Percentiles rank a stretch among this genome's conserved stretches.
Evolutionary conservation across 1,140 invertebrate genomes (phyloP).

Genomic region (Zaprionus davidi): DNA sequence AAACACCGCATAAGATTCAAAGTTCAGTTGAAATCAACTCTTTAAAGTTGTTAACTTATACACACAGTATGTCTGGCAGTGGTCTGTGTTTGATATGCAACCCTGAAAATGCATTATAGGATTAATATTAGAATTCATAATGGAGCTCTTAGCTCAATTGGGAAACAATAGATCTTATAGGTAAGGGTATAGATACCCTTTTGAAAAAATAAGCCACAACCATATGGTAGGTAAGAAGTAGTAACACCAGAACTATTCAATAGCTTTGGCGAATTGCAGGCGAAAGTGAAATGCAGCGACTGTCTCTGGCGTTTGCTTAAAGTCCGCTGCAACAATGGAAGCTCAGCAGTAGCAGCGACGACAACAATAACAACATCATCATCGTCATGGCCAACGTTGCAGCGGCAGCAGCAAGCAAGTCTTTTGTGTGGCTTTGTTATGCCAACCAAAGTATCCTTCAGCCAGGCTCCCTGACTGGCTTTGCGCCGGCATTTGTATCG

Average conservation of each 20-base stretch:
- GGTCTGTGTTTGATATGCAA: too few species aligned
- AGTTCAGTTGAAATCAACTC: too few species aligned
- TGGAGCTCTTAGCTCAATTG: too few species aligned
- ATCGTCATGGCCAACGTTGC: constrained; percentile 9
- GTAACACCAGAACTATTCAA: background rate
- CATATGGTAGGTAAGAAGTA: too few species aligned
- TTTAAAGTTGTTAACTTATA: too few species aligned
- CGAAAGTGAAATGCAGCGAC: constrained; percentile 6
- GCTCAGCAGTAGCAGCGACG: constrained; percentile 3
- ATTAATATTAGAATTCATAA: too few species aligned
- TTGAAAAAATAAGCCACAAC: too few species aligned
- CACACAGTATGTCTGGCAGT: too few species aligned
- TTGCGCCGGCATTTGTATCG: constrained; percentile 54
- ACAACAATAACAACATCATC: constrained; percentile 11
- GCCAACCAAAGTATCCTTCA: constrained; percentile 69
- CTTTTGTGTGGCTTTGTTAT: constrained; percentile 75
- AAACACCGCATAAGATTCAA: too few species aligned
- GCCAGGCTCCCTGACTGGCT: constrained; percentile 41
- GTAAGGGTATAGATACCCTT: too few species aligned
- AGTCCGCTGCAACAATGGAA: constrained; percentile 13
- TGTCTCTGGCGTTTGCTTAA: constrained; percentile 9
- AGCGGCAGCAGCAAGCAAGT: constrained; percentile 32
- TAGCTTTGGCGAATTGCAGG: background rate
- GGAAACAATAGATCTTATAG: too few species aligned
- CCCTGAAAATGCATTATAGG: too few species aligned